Conservation (phyloP, 2,797 vertebrate genomes). For the Triplophysa yarkandensis region DNA sequence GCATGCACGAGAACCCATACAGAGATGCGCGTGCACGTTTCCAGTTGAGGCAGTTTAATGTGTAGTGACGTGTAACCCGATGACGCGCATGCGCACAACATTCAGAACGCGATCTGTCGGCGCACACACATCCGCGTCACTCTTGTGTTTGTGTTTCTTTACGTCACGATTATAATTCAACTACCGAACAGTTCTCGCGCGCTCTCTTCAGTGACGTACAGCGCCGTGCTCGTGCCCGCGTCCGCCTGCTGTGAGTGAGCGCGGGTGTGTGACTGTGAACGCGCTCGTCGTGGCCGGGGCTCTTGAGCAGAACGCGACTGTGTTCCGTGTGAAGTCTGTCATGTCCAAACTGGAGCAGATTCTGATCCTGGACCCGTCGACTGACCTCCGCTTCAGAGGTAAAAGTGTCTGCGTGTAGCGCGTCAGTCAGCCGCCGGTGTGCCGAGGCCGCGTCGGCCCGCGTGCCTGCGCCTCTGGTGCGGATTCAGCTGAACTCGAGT, state of each 20-base stretch:
- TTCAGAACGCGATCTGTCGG: not conserved
- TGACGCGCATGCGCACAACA: conserved; percentile 23
- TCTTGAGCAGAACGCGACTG: conserved; percentile 47
- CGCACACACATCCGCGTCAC: not conserved
- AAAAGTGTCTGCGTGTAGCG: conserved; percentile 45
- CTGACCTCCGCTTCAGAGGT: conserved; percentile 89
- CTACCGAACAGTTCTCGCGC: too few relatives aligned
- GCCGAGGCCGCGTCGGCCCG: not conserved
- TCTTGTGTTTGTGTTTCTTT: not conserved
- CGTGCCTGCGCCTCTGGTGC: not conserved
- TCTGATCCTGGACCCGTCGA: conserved; percentile 79
- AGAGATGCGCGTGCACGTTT: not conserved
- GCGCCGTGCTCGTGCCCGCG: conserved; percentile 49
- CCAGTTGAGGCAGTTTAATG: not conserved
- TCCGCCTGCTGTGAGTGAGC: conserved; percentile 34
- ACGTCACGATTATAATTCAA: too few relatives aligned
- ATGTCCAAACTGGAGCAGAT: conserved; percentile 80
- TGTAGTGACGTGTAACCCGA: not conserved
- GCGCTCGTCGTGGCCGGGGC: conserved; percentile 46
- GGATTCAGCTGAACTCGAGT: conserved; percentile 59
- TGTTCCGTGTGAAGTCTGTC: conserved; percentile 57
- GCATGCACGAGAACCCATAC: too few relatives aligned
- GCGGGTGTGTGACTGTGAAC: conserved; percentile 57
- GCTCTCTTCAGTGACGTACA: conserved; percentile 39
- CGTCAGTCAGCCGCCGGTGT: not conserved